Evolutionary conservation across 2,113 vertebrate genomes (phyloP), one percentile per base, ranked within the genome.

Genomic region (Myrmecophaga tridactyla): DNA sequence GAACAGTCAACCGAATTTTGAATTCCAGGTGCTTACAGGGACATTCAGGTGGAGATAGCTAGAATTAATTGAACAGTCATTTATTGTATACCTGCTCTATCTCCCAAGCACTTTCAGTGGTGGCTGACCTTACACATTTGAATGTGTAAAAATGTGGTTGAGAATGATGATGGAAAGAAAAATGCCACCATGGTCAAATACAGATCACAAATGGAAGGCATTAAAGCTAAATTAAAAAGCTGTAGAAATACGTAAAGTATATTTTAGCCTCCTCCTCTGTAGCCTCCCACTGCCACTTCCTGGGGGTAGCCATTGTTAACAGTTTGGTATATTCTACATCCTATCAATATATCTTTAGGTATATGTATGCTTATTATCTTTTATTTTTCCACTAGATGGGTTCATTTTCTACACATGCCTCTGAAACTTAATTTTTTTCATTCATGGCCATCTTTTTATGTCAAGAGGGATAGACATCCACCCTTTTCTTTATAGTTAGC

Each of bases 361-460:
- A 29, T 39, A 67, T 65, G 21, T 77, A 6, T 13, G 65, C 13
- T 20, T 51, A 51, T 13, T 36, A 15, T 70, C n/a, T 25, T 83
- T 87, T 48, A 39, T 92, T 93, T 88, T 92, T 94, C 39, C 34
- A 91, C 5, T 80, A 85, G 84, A 80, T 84, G 46, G n/a, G 21
- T 92, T 94, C 39, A 36, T 87, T 86, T 76, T 95, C 82, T 81
- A 41, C 53, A 43, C 41, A 41, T 48, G 17, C 67, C 69, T 86
- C 34, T 92, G 6, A 39, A 86, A 17, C 34, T 76, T 82, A n/a
- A 62, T 56, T 62, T 46, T 43, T 53, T 84, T 65, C 70, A 80
- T 75, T 92, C 17, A 39, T 62, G n/a, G 65, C 92, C 56, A 62
- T 94, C 62, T 94, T 93, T 94, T 58, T 12, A 46, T 78, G 17